A percentile compares a stretch with the other conserved stretches of the same genome.
These are phyloP conservation scores for Volucella inanis DNA, from an alignment of 2,888 invertebrate species.

Conservation along the genomic window DNA sequence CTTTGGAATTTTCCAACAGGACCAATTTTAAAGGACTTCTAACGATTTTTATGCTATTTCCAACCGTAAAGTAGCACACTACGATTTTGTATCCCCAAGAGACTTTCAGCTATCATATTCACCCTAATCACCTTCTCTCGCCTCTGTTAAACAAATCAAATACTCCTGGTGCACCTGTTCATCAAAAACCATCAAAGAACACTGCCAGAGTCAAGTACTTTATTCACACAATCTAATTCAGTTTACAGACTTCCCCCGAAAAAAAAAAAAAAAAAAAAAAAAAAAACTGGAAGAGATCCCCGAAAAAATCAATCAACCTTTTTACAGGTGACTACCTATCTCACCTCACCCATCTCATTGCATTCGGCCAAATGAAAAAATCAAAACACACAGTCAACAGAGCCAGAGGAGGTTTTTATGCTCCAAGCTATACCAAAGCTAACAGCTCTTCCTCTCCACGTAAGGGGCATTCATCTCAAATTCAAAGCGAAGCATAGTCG, in stretches of 20 bases:
- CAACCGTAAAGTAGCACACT: too few relatives aligned
- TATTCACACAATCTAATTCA: constrained; percentile 47
- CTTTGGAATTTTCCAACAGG: too few relatives aligned
- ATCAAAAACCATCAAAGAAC: too few relatives aligned
- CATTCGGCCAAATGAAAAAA: constrained; percentile 30
- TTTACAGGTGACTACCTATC: constrained; percentile 53
- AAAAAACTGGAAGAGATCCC: constrained; percentile 9
- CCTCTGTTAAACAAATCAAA: too few relatives aligned
- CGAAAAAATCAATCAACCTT: constrained; percentile 66
- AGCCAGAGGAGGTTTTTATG: constrained; percentile 51
- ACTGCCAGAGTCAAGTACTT: constrained; percentile 14
- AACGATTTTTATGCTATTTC: too few relatives aligned
- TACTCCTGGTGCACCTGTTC: too few relatives aligned
- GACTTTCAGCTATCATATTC: too few relatives aligned
- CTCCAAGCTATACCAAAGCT: constrained; percentile 42
- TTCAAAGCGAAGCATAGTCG: constrained; percentile 56
- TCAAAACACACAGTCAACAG: constrained; percentile 55
- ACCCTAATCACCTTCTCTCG: too few relatives aligned
- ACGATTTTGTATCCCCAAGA: too few relatives aligned
- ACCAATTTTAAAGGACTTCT: too few relatives aligned
- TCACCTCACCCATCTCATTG: neutral
- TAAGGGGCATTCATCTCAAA: constrained; percentile 62
- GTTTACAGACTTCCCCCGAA: constrained; percentile 9
- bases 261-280: constrained; percentile 13
- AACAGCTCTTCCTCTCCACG: constrained; percentile 48